A percentile compares a stretch with the other conserved stretches of the same genome.
Conservation (phyloP, 2,888 invertebrate genomes). For the Melanotus villosus region DNA sequence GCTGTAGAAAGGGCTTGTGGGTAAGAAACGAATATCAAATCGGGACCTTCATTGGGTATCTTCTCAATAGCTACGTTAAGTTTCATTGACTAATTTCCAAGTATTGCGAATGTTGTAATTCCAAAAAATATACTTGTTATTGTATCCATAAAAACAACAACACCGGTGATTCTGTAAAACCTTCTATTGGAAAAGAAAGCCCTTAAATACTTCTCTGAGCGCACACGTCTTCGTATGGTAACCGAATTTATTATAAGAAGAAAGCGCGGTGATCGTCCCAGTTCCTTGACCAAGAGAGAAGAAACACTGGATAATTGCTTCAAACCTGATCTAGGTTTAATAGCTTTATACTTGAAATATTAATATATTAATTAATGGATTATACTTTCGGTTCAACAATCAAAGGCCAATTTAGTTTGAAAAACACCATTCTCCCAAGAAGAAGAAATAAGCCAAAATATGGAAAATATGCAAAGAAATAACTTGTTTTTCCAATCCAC, state of each 20-base stretch:
- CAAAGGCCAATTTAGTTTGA: no score
- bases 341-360: neutral
- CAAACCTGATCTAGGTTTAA: neutral
- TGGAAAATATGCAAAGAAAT: neutral
- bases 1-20: neutral
- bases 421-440: neutral
- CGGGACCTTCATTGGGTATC: neutral
- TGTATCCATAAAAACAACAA: constrained; percentile 1
- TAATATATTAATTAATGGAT: neutral
- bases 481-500: neutral
- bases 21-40: constrained; percentile 9
- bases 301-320: constrained; percentile 4
- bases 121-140: constrained; percentile 8
- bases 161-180: neutral
- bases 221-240: constrained; percentile 66
- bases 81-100: neutral
- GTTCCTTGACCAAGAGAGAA: constrained; percentile 70
- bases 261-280: constrained; percentile 82
- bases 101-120: neutral
- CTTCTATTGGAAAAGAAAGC: no score
- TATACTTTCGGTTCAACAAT: constrained; percentile 2
- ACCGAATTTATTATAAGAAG: constrained; percentile 80
- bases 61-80: neutral
- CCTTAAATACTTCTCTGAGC: neutral
- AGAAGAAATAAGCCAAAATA: neutral